Base-by-base conservation (phyloP, 2,113 vertebrate species). In the Redunca redunca region DNA sequence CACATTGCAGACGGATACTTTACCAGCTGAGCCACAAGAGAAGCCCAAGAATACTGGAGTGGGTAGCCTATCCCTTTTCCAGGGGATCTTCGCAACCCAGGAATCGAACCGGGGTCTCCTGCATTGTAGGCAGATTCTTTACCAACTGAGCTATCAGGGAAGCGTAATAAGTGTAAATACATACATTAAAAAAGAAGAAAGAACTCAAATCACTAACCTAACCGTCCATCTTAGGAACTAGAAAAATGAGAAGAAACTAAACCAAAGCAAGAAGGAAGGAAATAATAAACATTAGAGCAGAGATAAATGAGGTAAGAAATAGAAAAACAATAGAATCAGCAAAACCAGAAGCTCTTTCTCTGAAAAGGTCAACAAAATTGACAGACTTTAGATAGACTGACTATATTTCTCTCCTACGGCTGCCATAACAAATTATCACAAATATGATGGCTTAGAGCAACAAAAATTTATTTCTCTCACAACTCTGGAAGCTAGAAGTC, bases 1-100 rank as follows among this genome's bases (percentile, higher is more conserved):
- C 0, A 0, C 17, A 67, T 36, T 67, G 2, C n/a, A 36, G n/a
- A 67, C 0, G 2, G n/a, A 36, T 36, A 36, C 64, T 67, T 67
- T 21, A 67, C 64, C 64, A 67, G 33, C 64, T 67, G 64, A 67
- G 33, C 64, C 33, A 67, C 64, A 67, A 36, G 64, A 67, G 64
- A 67, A 67, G 64, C n/a, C 17, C 17, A 36, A 19, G 33, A 67
- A 67, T 67, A 67, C 64, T 21, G 33, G 17, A 21, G 33, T 67
- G 33, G 8, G 17, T 21, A 36, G 64, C 64, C 64, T 67, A 36
- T 67, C 64, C 17, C 64, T 67, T 67, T n/a, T 67, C 64, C 64
- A 67, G 64, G 33, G 33, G 4, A 36, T 67, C 64, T 67, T 67
- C 17, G 33, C 17, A 36, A 36, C n/a, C 64, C 64, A 67, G 64